Percentiles rank a stretch among this genome's conserved stretches.
phyloP scores from a whole-genome alignment of 64 coral and sea anemone genomes.

The Exaiptasia diaphana region DNA sequence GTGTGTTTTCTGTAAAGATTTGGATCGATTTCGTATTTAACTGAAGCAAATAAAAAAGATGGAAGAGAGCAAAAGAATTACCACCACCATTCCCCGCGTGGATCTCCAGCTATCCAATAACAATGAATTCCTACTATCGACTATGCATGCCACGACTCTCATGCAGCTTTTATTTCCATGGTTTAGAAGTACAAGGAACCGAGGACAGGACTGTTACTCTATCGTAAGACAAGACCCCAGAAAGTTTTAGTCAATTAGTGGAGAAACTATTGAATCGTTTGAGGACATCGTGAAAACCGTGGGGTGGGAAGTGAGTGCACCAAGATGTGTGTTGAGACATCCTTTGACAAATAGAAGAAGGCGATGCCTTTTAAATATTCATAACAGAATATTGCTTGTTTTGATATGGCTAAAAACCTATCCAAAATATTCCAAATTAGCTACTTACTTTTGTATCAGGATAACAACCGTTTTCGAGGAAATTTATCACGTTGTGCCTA shows the following conservation, averaged over 20 bases:
- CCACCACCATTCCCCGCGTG: no score
- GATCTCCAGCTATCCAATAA: no score
- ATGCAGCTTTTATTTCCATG: no score
- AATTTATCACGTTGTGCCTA: background rate
- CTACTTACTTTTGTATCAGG: background rate
- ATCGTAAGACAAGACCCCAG: background rate
- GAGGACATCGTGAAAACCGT: background rate
- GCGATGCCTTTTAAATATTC: background rate
- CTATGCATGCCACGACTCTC: no score
- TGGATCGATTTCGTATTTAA: no score
- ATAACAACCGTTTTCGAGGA: slow-evolving; percentile 1
- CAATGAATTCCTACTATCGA: no score
- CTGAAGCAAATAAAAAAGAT: no score
- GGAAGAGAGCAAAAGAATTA: no score
- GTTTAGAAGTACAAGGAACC: no score
- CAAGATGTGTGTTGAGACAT: background rate
- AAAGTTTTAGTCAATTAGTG: background rate
- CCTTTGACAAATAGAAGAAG: background rate
- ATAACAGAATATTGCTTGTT: background rate
- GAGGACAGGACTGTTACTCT: background rate
- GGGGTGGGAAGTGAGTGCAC: background rate
- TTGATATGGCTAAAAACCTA: slow-evolving; percentile 2
- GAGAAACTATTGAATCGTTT: background rate
- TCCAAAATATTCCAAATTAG: background rate
- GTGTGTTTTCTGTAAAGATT: no score